Conservation (phyloP, 2,797 vertebrate genomes). For the Microcaecilia unicolor region DNA sequence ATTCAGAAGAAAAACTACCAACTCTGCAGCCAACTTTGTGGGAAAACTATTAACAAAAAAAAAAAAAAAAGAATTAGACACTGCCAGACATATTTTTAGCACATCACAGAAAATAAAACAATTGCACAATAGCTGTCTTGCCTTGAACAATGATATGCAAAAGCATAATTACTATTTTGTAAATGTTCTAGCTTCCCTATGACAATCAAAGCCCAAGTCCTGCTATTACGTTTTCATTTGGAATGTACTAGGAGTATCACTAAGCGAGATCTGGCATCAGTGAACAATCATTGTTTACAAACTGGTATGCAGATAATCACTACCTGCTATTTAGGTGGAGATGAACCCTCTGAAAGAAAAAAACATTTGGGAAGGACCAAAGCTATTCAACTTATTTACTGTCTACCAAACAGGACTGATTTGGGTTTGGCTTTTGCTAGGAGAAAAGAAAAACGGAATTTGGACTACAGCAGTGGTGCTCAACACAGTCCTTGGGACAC, state of each 20-base stretch:
- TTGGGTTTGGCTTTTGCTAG: too few species aligned
- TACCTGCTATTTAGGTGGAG: slow-evolving; percentile 16
- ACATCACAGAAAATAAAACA: too few species aligned
- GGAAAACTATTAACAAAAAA: too few species aligned
- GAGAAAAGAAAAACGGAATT: too few species aligned
- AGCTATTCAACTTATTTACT: too few species aligned
- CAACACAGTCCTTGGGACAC: too few species aligned
- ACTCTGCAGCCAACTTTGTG: slow-evolving; percentile 1
- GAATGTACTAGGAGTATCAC: slow-evolving; percentile 28
- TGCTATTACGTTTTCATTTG: slow-evolving; percentile 18
- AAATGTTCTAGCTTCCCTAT: slow-evolving; percentile 13
- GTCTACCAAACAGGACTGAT: too few species aligned
- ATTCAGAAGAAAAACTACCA: slow-evolving; percentile 11
- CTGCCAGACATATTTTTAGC: slow-evolving; percentile 1
- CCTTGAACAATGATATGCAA: too few species aligned
- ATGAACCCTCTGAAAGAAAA: too few species aligned
- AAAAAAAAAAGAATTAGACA: too few species aligned
- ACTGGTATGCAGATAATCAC: slow-evolving; percentile 13
- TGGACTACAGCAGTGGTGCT: too few species aligned
- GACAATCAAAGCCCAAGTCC: slow-evolving; percentile 23
- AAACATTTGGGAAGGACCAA: too few species aligned
- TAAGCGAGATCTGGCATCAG: slow-evolving; percentile 12
- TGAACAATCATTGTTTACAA: slow-evolving; percentile 21
- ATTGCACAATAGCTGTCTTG: slow-evolving; percentile 1
- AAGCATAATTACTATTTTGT: slow-evolving; percentile 19